Evolutionary conservation across 92 coral and sea anemone species (phyloP).

Genomic region (Muricea muricata): DNA sequence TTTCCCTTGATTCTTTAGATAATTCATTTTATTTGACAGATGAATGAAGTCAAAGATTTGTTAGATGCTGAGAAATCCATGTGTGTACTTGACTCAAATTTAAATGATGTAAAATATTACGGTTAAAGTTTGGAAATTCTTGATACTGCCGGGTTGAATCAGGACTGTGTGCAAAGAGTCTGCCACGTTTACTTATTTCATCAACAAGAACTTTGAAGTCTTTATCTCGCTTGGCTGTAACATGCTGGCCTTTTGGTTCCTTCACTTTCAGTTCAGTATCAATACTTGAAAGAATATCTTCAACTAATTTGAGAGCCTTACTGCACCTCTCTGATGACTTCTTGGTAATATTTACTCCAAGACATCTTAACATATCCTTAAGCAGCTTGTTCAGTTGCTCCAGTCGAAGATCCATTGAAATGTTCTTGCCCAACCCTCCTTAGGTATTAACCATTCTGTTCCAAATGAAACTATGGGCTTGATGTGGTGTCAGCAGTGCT

Average conservation of each 20-base stretch:
- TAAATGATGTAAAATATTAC: not conserved
- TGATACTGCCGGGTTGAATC: not conserved
- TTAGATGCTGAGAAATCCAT: not conserved
- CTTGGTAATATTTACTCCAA: not conserved
- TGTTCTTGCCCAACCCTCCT: slow-evolving; percentile 59
- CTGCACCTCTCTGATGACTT: slow-evolving; percentile 18
- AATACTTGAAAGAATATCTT: slow-evolving; percentile 1
- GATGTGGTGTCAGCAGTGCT: slow-evolving; percentile 55
- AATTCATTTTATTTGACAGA: no score
- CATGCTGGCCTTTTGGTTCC: slow-evolving; percentile 17
- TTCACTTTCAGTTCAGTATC: not conserved
- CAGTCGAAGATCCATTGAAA: slow-evolving; percentile 57
- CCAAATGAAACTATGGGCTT: slow-evolving; percentile 64
- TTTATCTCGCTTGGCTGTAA: slow-evolving; percentile 5
- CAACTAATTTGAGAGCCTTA: not conserved
- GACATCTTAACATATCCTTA: slow-evolving; percentile 3
- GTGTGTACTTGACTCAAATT: no score
- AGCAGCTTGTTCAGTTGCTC: slow-evolving; percentile 44
- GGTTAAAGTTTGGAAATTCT: not conserved
- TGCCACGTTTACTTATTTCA: not conserved
- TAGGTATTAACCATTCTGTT: slow-evolving; percentile 60
- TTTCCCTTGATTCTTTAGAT: no score
- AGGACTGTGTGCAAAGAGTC: no score
- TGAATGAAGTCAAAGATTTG: not conserved
- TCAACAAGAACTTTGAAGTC: not conserved